Evolutionary conservation across 2,797 vertebrate species (phyloP), one percentile per base, ranked within the genome.

Genomic region (Pelodytes ibericus): DNA sequence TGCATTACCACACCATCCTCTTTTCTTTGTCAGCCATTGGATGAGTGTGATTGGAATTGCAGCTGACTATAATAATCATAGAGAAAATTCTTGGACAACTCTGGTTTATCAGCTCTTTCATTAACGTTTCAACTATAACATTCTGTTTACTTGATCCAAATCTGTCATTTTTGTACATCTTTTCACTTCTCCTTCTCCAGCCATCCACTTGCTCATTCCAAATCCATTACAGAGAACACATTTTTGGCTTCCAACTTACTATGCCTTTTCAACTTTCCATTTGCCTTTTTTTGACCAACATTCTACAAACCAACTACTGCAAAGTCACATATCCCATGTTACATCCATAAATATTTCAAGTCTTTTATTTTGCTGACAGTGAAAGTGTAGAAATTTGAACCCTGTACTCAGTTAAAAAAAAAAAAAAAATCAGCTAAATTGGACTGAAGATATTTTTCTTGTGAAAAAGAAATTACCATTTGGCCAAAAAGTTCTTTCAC

Each of bases 221-320:
- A 18, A 57, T 15, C 13, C 30, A 39, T 44, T 56, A 75, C 44
- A 20, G 73, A 80, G 80, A 68, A 62, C 30, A 83, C 70, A 51
- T 78, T 83, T 77, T 53, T 83, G 75, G 81, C 78, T 73, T 80
- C 75, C 82, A 78, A 64, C 77, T 74, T 75, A 66, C 79, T 15
- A 81, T 53, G 7, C 49, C 49, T 24, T 86, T 84, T 74, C 84
- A 84, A 85, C 83, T 70, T 88, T 68, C 86, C 84, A 84, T 82
- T 77, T 57, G 15, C 75, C 80, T 80, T 77, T 81, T 81, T 78
- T n/a, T n/a, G 36, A 25, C 82, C 86, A 88, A 88, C 83, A 80
- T 84, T 81, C 83, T 76, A 74, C 30, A 84, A 49, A 2, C 82
- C 82, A 86, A 81, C 73, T 80, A 61, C 70, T 31, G 44, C 67